Conservation (phyloP, 2,113 vertebrate species). For the Eptesicus fuscus region DNA sequence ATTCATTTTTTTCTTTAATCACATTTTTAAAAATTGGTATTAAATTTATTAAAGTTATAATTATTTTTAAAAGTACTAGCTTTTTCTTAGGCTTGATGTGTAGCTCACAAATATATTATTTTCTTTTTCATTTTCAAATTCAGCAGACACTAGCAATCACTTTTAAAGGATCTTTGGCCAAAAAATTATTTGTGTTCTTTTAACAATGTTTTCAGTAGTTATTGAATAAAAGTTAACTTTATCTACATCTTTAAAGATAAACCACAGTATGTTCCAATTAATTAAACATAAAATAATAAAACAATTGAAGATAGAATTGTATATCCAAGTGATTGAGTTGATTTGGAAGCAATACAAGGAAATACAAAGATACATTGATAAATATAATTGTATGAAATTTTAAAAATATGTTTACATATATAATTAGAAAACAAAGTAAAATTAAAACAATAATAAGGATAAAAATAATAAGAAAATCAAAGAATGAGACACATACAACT, state of each 20-base stretch:
- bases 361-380: background rate
- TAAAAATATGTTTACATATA: background rate
- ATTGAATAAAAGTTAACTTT: background rate
- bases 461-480: background rate
- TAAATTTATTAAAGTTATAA: background rate
- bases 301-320: slow-evolving; percentile 8
- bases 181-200: background rate
- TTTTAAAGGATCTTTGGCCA: background rate
- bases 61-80: background rate
- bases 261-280: background rate
- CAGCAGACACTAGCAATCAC: background rate
- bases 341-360: background rate
- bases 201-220: background rate
- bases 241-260: background rate
- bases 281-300: slow-evolving; percentile 26
- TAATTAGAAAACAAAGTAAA: background rate
- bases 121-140: background rate
- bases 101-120: background rate
- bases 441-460: background rate
- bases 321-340: background rate
- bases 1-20: background rate
- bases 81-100: background rate
- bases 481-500: background rate
- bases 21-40: background rate
- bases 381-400: background rate